Evolutionary conservation across 2,888 invertebrate genomes (phyloP).

Genomic region (Lumbricus terrestris): DNA sequence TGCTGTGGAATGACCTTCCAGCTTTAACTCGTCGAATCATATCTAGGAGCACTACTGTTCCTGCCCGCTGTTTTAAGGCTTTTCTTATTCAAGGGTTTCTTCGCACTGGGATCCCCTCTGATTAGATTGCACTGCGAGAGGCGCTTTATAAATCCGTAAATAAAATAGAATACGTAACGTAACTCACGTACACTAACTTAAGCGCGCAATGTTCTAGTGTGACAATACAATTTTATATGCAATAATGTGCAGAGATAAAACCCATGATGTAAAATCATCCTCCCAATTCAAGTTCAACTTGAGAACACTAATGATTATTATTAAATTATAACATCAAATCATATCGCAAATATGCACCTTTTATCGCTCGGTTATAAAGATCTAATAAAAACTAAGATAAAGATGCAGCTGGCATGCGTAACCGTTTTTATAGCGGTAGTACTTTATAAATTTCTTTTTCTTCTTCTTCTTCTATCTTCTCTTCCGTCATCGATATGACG

Average conservation of each 20-base stretch:
- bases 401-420: too few species aligned
- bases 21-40: too few species aligned
- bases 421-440: neutral
- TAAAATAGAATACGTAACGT: neutral
- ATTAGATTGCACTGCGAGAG: too few species aligned
- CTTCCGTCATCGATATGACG: too few species aligned
- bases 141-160: too few species aligned
- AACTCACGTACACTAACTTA: neutral
- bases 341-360: neutral
- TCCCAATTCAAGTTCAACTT: neutral
- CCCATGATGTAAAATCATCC: neutral
- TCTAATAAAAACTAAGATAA: neutral
- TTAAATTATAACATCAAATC: neutral
- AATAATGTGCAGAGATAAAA: neutral
- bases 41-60: too few species aligned
- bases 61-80: too few species aligned
- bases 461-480: too few species aligned
- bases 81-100: too few species aligned
- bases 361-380: neutral
- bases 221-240: neutral
- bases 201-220: neutral
- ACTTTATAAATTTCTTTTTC: neutral
- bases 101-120: too few species aligned
- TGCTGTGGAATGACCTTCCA: too few species aligned
- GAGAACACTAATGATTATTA: too few species aligned